Conservation (phyloP, 2,113 vertebrate species). For the Danionella cerebrum region DNA sequence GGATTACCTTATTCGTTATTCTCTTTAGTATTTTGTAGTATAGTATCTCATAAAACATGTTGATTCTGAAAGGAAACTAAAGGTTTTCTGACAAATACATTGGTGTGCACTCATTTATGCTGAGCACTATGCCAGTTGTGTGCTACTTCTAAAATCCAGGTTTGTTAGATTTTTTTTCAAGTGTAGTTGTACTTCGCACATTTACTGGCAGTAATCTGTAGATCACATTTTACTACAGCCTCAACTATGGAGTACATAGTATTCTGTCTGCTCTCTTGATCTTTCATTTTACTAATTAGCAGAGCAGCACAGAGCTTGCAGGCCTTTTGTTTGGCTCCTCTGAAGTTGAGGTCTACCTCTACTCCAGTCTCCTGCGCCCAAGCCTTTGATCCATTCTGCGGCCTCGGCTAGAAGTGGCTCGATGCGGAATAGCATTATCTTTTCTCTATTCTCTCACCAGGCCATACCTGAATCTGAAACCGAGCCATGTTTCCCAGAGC, state of each 20-base stretch:
- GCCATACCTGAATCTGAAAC: slow-evolving; percentile 35
- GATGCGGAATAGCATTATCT: slow-evolving; percentile 47
- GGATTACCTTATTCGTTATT: too few species aligned
- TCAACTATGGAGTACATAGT: slow-evolving; percentile 12
- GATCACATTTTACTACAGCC: neutral
- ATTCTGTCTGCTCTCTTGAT: too few species aligned
- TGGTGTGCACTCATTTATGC: too few species aligned
- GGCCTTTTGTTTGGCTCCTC: slow-evolving; percentile 56
- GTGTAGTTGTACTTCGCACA: too few species aligned
- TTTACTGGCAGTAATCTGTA: too few species aligned
- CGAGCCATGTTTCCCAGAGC: slow-evolving; percentile 22
- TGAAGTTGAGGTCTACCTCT: slow-evolving; percentile 38
- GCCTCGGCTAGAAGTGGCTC: slow-evolving; percentile 40
- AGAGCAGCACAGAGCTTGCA: slow-evolving; percentile 41
- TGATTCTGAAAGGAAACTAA: too few species aligned
- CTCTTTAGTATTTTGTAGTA: too few species aligned
- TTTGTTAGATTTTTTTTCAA: neutral
- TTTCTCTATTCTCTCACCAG: slow-evolving; percentile 46
- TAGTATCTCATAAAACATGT: too few species aligned
- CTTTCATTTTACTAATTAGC: slow-evolving; percentile 35
- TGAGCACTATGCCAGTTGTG: too few species aligned
- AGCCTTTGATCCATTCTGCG: slow-evolving; percentile 61
- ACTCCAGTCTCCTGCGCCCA: slow-evolving; percentile 56
- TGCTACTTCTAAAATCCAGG: too few species aligned
- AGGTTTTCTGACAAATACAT: too few species aligned